Evolutionary conservation across 2,888 invertebrate genomes (phyloP).

Genomic region (Sacculina carcini): DNA sequence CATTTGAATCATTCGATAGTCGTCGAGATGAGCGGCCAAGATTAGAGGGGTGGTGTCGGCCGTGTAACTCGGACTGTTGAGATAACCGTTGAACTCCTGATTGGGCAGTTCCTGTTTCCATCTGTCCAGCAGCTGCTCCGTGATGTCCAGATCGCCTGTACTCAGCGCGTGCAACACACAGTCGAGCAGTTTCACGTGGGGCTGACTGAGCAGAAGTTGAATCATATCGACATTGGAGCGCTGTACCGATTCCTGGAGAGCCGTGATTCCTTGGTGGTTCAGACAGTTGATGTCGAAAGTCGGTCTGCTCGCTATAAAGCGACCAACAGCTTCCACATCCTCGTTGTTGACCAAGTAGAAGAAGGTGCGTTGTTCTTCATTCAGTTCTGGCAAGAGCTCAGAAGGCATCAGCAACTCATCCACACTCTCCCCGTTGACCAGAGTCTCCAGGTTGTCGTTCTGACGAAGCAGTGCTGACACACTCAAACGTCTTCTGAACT

Average conservation of each 20-base stretch:
- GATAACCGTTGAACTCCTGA: background rate
- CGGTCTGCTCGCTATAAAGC: background rate
- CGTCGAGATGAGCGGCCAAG: background rate
- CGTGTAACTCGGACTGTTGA: background rate
- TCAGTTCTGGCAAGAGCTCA: slow-evolving; percentile 36
- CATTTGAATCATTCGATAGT: background rate
- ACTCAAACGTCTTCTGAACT: too few species aligned
- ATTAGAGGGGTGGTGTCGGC: background rate
- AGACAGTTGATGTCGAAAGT: background rate
- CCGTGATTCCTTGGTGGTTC: background rate
- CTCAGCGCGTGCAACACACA: background rate
- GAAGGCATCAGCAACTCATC: too few species aligned
- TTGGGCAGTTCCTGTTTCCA: too few species aligned
- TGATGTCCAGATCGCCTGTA: background rate
- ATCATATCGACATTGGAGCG: background rate
- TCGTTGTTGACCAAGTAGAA: slow-evolving; percentile 17
- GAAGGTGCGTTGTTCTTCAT: slow-evolving; percentile 36
- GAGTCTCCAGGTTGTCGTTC: too few species aligned
- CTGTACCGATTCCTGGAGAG: background rate
- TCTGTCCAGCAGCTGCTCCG: background rate
- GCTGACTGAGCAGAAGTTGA: background rate
- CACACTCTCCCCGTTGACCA: too few species aligned
- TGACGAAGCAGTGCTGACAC: too few species aligned
- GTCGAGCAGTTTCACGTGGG: background rate
- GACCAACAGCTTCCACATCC: background rate